Evolutionary conservation across 1,140 invertebrate species (phyloP), one percentile per base, ranked within the genome.

Genomic region (Eulimnadia texana): DNA sequence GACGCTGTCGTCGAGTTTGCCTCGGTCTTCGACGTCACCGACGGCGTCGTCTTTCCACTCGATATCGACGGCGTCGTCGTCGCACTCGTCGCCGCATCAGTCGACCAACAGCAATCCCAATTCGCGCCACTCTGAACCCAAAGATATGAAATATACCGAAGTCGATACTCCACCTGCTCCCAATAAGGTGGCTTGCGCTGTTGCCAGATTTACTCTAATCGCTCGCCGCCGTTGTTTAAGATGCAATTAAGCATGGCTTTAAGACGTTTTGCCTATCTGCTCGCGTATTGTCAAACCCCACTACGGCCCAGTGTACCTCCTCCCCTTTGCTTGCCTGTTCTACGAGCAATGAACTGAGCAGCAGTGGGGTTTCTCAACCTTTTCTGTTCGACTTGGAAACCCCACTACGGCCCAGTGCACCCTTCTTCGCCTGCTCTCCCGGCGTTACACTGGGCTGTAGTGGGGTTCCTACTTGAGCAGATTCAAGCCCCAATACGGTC

Each of bases 51-150:
- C 52, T 23, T 3, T 54, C 23, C n/a, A 27, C 24, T 54, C 52
- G 52, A 27, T 27, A 16, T 54, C 52, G 52, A 54, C 52, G 52
- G 52, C 52, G 52, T 54, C 52, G 52, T 54, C 52, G 0, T 54
- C 52, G n/a, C 24, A 23, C 2, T 27, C 11, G 2, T 54, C 52
- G 52, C 52, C 52, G 3, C 52, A 54, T 3, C 52, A 53, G 6
- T 27, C 19, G 50, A n/a, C n/a, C 50, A 54, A 47, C 42, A 47
- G n/a, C 42, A 47, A 47, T 2, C 52, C 52, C 23, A 23, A 23
- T 3, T 54, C 52, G 24, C 52, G 52, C 52, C 52, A 54, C 24
- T 54, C 52, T 27, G 52, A 54, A 54, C 52, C 52, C 3, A 54
- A 54, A 27, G 52, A 54, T 54, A 23, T 54, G 23, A 54, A 54